Evolutionary conservation across 2,888 invertebrate genomes (phyloP).

Genomic region (Caenorhabditis becei): DNA sequence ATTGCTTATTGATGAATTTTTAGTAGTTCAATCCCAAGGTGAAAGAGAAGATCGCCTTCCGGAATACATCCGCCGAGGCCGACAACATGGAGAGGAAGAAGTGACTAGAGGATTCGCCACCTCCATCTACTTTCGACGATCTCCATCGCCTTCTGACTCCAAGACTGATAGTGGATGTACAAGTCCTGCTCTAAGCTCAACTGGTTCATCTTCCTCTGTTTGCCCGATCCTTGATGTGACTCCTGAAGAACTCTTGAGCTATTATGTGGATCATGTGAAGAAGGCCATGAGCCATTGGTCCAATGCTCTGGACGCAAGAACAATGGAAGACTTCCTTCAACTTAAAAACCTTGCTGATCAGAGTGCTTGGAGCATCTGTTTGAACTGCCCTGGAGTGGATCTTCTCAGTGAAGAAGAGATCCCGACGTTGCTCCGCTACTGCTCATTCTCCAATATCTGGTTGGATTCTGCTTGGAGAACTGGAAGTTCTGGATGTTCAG

Average conservation of each 20-base stretch:
- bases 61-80: constrained; percentile 19
- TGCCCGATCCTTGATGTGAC: constrained; percentile 18
- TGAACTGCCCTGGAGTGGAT: constrained; percentile 33
- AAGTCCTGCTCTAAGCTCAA: no score
- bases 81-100: constrained; percentile 19
- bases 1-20: neutral
- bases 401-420: constrained; percentile 18
- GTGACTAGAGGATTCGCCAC: constrained; percentile 13
- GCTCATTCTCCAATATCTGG: constrained; percentile 39
- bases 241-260: constrained; percentile 24
- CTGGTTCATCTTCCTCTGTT: constrained; percentile 14
- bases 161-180: no score
- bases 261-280: constrained; percentile 12
- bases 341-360: constrained; percentile 20
- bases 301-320: no score
- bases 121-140: neutral
- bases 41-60: constrained; percentile 29
- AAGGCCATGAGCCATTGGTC: neutral
- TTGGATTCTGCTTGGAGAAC: constrained; percentile 39
- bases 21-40: constrained; percentile 17
- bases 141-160: neutral
- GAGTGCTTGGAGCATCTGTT: constrained; percentile 14
- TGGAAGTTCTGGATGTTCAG: neutral
- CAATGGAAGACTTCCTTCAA: neutral
- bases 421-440: constrained; percentile 13